Conservation (phyloP, 2,113 vertebrate genomes). For the Motacilla tschutschensis region DNA sequence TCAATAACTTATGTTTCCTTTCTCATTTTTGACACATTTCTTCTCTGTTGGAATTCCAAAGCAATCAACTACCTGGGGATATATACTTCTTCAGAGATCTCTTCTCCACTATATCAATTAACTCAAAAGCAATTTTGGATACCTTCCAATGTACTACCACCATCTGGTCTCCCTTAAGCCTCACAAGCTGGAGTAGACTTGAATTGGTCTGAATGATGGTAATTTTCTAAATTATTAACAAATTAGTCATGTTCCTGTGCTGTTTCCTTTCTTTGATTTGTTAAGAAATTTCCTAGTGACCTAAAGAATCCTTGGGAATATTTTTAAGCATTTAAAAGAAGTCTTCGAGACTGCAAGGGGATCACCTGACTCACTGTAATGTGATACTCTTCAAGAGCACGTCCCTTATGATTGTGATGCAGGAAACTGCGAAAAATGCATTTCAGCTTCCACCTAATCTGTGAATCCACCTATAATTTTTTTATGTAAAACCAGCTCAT, state of each 20-base stretch:
- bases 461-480: background rate
- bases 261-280: constrained; percentile 20
- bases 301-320: background rate
- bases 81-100: constrained; percentile 64
- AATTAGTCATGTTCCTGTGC: constrained; percentile 58
- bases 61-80: constrained; percentile 73
- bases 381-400: background rate
- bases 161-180: constrained; percentile 71
- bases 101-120: constrained; percentile 70
- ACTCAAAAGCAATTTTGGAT: constrained; percentile 72
- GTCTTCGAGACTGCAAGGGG: fast-evolving
- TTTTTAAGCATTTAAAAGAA: background rate
- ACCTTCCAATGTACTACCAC: constrained; percentile 60
- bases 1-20: constrained; percentile 53
- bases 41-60: constrained; percentile 70
- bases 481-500: background rate
- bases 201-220: constrained; percentile 70
- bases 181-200: constrained; percentile 56
- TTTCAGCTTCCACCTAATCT: background rate
- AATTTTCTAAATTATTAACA: constrained; percentile 74
- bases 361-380: background rate
- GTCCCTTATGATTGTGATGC: fast-evolving
- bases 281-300: constrained; percentile 9
- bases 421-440: background rate
- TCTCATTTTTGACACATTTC: constrained; percentile 62